phyloP scores from a whole-genome alignment of 1,140 invertebrate genomes.

The Drosophila insularis region DNA sequence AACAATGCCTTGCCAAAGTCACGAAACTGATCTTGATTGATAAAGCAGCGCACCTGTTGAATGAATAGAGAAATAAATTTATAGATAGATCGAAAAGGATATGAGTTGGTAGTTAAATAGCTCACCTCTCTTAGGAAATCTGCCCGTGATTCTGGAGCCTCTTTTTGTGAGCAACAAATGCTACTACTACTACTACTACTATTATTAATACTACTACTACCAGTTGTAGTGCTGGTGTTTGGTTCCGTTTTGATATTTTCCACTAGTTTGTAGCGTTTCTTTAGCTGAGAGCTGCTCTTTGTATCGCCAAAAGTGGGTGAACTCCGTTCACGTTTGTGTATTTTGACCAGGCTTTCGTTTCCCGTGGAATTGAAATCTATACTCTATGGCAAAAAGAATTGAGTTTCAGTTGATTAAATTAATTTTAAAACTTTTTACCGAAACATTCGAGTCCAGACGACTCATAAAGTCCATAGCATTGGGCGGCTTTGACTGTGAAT shows the following conservation, averaged over 20 bases:
- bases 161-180: constrained; percentile 26
- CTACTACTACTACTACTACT: neutral
- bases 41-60: constrained; percentile 57
- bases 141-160: constrained; percentile 64
- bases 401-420: neutral
- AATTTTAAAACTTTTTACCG: constrained; percentile 26
- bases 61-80: neutral
- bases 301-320: constrained; percentile 44
- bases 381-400: constrained; percentile 34
- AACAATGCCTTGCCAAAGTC: constrained; percentile 85
- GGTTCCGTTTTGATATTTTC: constrained; percentile 47
- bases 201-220: neutral
- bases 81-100: neutral
- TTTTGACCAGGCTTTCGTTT: constrained; percentile 51
- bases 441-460: constrained; percentile 83
- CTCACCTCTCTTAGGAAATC: constrained; percentile 71
- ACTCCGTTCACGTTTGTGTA: constrained; percentile 71
- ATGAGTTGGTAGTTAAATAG: neutral
- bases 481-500: constrained; percentile 54
- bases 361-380: constrained; percentile 67
- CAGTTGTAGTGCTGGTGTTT: neutral
- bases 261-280: constrained; percentile 72
- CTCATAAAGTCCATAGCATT: constrained; percentile 84
- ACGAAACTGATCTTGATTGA: constrained; percentile 84
- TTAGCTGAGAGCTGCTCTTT: constrained; percentile 20